Evolutionary conservation across 2,797 vertebrate species (phyloP).

Genomic region (Gymnocypris eckloni): DNA sequence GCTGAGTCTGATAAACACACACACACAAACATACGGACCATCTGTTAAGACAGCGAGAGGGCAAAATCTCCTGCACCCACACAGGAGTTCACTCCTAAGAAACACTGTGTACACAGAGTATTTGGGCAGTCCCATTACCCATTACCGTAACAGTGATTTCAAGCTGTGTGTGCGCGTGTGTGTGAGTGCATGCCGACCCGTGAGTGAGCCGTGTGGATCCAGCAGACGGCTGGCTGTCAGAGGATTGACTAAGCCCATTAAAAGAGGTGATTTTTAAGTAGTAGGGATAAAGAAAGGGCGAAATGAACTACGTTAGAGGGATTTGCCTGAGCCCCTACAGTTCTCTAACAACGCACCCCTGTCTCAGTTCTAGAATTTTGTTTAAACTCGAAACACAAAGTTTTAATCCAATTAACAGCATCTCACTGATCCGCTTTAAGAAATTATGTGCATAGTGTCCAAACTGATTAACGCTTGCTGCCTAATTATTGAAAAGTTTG

Average conservation of each 20-base stretch:
- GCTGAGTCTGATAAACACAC: conserved; percentile 30
- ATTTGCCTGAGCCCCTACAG: conserved; percentile 58
- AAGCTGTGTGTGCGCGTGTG: conserved; percentile 1
- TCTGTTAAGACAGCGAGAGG: conserved; percentile 42
- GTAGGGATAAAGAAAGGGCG: conserved; percentile 36
- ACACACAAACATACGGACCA: conserved; percentile 25
- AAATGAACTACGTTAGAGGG: conserved; percentile 58
- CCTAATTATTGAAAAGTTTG: neutral
- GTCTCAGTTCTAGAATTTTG: conserved; percentile 22
- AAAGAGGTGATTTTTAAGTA: conserved; percentile 51
- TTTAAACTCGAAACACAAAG: conserved; percentile 5
- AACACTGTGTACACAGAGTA: neutral
- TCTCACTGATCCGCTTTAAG: neutral
- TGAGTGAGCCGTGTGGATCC: conserved; percentile 38
- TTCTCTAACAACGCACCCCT: conserved; percentile 60
- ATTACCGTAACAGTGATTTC: conserved; percentile 34
- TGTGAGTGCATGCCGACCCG: neutral
- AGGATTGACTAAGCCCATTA: conserved; percentile 45
- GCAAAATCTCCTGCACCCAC: conserved; percentile 25
- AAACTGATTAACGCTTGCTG: neutral
- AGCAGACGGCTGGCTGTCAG: conserved; percentile 37
- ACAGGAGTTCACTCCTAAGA: conserved; percentile 18
- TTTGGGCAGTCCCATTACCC: conserved; percentile 41
- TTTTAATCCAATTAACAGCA: conserved; percentile 28
- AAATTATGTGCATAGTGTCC: neutral